Evolutionary conservation across 35 echinoderm and acorn worm species (phyloP).

Genomic region (Strongylocentrotus purpuratus): DNA sequence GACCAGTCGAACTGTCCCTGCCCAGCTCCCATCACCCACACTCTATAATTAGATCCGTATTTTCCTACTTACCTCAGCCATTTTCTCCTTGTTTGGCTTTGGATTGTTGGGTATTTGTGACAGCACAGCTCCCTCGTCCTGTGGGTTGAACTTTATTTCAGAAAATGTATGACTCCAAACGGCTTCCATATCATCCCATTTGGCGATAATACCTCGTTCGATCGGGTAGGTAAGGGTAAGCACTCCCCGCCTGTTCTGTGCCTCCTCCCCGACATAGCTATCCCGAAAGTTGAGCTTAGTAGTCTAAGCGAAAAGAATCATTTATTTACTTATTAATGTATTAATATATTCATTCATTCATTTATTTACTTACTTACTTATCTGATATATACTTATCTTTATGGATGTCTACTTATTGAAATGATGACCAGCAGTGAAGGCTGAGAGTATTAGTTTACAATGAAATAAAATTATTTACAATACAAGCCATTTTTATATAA

Average conservation of each 20-base stretch:
- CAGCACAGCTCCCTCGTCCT: neutral
- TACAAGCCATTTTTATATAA: neutral
- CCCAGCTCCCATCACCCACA: no score
- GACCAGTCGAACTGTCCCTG: no score
- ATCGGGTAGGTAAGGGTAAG: slow-evolving; percentile 84
- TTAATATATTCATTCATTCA: no score
- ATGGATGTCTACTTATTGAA: no score
- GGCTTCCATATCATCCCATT: slow-evolving; percentile 92
- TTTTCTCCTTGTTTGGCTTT: neutral
- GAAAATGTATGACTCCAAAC: slow-evolving; percentile 57
- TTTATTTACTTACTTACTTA: no score
- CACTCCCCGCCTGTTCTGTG: slow-evolving; percentile 78
- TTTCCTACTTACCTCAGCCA: neutral
- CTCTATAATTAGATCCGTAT: neutral
- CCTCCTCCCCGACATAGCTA: slow-evolving; percentile 69
- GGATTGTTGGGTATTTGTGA: neutral
- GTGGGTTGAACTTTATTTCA: neutral
- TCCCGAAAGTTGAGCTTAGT: neutral
- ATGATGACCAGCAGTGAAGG: neutral
- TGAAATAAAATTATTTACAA: neutral
- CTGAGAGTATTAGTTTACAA: neutral
- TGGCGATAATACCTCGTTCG: slow-evolving; percentile 82
- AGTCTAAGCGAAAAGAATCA: neutral
- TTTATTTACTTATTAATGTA: no score
- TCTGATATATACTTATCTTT: no score